Evolutionary conservation across 1,140 invertebrate genomes (phyloP).

Genomic region (Aleiodes sp.): DNA sequence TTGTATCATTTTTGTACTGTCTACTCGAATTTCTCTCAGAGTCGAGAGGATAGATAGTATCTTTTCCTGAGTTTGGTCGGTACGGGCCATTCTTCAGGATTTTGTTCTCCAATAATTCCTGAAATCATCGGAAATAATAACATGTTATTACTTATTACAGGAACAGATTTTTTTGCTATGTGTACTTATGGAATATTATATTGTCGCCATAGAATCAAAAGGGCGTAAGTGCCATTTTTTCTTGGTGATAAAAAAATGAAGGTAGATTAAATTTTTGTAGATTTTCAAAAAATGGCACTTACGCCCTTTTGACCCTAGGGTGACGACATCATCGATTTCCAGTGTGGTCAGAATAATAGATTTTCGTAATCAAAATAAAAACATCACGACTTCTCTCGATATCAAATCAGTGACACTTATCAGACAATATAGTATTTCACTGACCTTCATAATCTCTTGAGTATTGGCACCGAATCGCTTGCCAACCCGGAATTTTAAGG

Average conservation of each 20-base stretch:
- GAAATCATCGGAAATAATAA: conserved; percentile 4
- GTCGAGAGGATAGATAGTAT: conserved; percentile 40
- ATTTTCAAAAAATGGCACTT: too few species aligned
- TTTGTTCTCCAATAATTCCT: conserved; percentile 66
- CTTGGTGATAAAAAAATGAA: too few species aligned
- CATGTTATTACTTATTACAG: not conserved
- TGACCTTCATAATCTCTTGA: conserved; percentile 74
- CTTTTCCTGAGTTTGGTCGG: conserved; percentile 47
- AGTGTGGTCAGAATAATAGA: too few species aligned
- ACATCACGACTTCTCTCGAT: too few species aligned
- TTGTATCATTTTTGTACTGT: conserved; percentile 60
- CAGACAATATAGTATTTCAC: too few species aligned
- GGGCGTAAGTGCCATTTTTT: too few species aligned
- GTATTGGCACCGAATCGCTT: conserved; percentile 77
- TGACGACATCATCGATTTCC: not conserved
- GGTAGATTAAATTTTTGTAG: too few species aligned
- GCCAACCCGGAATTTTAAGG: conserved; percentile 75
- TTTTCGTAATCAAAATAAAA: too few species aligned
- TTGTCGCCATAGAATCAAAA: too few species aligned
- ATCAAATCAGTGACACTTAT: too few species aligned
- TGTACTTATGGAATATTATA: not conserved
- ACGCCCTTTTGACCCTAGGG: too few species aligned
- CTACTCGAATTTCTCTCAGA: conserved; percentile 51
- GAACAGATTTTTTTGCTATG: not conserved
- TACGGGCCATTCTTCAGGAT: conserved; percentile 61